These are phyloP conservation scores for Patiria pectinifera DNA, from an alignment of 53 echinoderm and acorn worm species.

Conservation along the genomic window DNA sequence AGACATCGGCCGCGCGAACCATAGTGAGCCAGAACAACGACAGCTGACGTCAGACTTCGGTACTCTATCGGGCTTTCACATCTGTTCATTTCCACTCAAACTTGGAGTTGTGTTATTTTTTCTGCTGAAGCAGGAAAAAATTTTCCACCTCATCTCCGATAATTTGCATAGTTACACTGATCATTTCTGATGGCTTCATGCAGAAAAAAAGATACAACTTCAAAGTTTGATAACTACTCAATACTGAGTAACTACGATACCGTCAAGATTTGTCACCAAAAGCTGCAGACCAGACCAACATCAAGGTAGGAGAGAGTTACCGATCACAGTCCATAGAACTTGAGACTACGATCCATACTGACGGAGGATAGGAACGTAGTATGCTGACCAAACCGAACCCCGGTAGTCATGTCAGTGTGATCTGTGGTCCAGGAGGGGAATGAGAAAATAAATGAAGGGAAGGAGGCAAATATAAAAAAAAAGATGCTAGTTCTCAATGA, in stretches of 20 bases:
- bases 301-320: no score
- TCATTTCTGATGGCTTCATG: background rate
- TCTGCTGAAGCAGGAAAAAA: background rate
- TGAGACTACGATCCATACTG: slow-evolving; percentile 96
- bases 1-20: no score
- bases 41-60: no score
- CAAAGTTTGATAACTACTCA: background rate
- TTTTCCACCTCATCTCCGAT: background rate
- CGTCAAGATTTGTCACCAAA: background rate
- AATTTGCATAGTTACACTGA: background rate
- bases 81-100: no score
- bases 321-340: slow-evolving; percentile 89
- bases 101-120: no score
- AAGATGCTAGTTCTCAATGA: no score
- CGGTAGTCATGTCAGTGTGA: slow-evolving; percentile 92
- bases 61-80: no score
- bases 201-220: no score
- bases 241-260: background rate
- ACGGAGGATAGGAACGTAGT: slow-evolving; percentile 87
- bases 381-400: slow-evolving; percentile 94
- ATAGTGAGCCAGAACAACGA: no score
- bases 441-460: background rate
- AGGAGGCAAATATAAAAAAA: background rate
- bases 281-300: background rate
- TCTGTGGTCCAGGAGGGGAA: slow-evolving; percentile 61